These are phyloP conservation scores for Gryllus bimaculatus DNA, from an alignment of 1,140 invertebrate genomes.

Conservation along the genomic window DNA sequence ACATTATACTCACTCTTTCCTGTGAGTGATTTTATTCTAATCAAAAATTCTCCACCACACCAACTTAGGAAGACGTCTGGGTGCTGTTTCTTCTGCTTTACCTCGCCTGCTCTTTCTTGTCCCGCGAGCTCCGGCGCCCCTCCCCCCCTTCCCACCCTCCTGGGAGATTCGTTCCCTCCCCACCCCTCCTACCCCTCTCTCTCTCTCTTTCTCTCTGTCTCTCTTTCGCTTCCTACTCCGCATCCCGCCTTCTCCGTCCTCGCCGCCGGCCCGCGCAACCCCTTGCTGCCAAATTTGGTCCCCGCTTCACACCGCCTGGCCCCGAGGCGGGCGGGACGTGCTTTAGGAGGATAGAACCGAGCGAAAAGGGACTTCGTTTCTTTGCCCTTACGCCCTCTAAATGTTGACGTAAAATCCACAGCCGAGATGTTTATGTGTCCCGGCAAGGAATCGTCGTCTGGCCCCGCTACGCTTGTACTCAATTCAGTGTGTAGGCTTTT, in stretches of 20 bases:
- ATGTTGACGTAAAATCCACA: background rate
- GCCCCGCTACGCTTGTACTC: too few relatives aligned
- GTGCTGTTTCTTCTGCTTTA: background rate
- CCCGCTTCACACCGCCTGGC: too few relatives aligned
- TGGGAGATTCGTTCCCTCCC: background rate
- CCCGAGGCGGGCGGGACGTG: background rate
- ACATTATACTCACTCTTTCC: background rate
- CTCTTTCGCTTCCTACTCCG: background rate
- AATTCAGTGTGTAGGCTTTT: too few relatives aligned
- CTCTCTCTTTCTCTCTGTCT: background rate
- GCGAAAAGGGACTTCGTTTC: background rate
- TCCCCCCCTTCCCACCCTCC: too few relatives aligned
- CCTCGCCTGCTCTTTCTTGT: background rate
- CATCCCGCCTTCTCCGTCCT: background rate
- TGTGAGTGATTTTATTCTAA: background rate
- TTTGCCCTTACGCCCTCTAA: background rate
- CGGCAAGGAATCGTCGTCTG: too few relatives aligned
- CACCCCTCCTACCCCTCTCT: background rate
- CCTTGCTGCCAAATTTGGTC: too few relatives aligned
- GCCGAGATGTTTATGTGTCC: background rate
- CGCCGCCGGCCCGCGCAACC: background rate
- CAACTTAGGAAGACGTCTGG: background rate
- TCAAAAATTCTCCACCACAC: background rate
- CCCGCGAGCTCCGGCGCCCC: too few relatives aligned
- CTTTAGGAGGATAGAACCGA: background rate